A percentile compares a stretch with the other conserved stretches of the same genome.
Conservation (phyloP, 2,797 vertebrate species). For the Sebastes jordani region DNA sequence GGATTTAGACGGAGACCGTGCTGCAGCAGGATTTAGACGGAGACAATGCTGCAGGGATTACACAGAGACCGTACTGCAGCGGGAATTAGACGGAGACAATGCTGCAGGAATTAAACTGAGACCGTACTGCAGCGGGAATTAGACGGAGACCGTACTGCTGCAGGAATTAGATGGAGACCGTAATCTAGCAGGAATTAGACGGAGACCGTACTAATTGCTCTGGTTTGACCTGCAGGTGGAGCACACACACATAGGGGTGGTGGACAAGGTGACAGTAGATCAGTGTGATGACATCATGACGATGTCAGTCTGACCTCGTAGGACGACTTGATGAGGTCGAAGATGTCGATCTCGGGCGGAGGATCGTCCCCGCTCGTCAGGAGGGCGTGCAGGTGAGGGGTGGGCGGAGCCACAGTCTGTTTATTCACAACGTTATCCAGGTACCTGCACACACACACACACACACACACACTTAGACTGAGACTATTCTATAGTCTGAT, state of each 20-base stretch:
- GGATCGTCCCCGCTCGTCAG: constrained; percentile 91
- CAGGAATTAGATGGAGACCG: too few relatives aligned
- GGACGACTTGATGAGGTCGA: constrained; percentile 92
- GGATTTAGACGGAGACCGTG: background rate
- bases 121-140: too few relatives aligned
- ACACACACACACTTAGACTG: too few relatives aligned
- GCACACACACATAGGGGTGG: background rate
- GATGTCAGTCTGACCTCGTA: constrained; percentile 86
- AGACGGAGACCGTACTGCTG: rapidly evolving
- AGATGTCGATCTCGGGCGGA: constrained; percentile 89
- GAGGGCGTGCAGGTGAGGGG: constrained; percentile 91
- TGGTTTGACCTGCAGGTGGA: too few relatives aligned
- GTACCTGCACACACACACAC: constrained; percentile 79
- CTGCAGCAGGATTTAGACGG: background rate
- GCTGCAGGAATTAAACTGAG: background rate
- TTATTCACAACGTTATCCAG: constrained; percentile 95
- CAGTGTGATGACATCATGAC: background rate
- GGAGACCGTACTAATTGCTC: too few relatives aligned
- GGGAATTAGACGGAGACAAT: background rate
- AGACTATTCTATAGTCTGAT: too few relatives aligned
- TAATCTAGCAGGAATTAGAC: too few relatives aligned
- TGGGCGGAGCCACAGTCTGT: constrained; percentile 89
- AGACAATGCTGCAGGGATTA: background rate
- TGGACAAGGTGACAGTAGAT: background rate
- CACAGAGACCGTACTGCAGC: too few relatives aligned